phyloP scores from a whole-genome alignment of 2,797 vertebrate genomes.

The Gambelia wislizenii region DNA sequence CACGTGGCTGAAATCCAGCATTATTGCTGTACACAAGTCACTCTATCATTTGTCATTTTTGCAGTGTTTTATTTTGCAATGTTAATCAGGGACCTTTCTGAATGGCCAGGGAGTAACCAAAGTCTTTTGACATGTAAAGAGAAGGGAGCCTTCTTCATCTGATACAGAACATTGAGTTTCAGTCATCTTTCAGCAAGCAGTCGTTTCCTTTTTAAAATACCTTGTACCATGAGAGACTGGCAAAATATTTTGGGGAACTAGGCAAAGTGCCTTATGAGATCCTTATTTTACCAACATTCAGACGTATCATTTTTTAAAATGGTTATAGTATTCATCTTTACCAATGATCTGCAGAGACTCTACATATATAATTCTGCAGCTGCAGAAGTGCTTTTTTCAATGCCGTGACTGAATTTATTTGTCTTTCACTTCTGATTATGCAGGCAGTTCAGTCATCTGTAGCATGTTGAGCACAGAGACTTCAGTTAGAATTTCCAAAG shows the following conservation, averaged over 20 bases:
- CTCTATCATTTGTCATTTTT: neutral
- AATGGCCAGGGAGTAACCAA: neutral
- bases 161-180: neutral
- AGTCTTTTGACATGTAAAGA: neutral
- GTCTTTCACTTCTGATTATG: constrained; percentile 42
- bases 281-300: constrained; percentile 53
- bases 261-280: constrained; percentile 31
- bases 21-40: neutral
- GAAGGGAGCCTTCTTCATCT: constrained; percentile 20
- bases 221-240: constrained; percentile 33
- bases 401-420: constrained; percentile 13
- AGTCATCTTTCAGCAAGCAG: constrained; percentile 23
- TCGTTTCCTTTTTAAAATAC: constrained; percentile 24
- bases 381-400: constrained; percentile 50
- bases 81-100: neutral
- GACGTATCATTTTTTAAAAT: constrained; percentile 43
- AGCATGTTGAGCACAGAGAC: constrained; percentile 31
- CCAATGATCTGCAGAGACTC: constrained; percentile 31
- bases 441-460: neutral
- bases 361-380: constrained; percentile 60
- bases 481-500: constrained; percentile 44
- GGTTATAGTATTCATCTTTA: constrained; percentile 40
- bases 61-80: constrained; percentile 11
- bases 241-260: constrained; percentile 45
- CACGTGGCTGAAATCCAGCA: neutral